Evolutionary conservation across 2,888 invertebrate genomes (phyloP).

Genomic region (Rhorus exstirpatorius): DNA sequence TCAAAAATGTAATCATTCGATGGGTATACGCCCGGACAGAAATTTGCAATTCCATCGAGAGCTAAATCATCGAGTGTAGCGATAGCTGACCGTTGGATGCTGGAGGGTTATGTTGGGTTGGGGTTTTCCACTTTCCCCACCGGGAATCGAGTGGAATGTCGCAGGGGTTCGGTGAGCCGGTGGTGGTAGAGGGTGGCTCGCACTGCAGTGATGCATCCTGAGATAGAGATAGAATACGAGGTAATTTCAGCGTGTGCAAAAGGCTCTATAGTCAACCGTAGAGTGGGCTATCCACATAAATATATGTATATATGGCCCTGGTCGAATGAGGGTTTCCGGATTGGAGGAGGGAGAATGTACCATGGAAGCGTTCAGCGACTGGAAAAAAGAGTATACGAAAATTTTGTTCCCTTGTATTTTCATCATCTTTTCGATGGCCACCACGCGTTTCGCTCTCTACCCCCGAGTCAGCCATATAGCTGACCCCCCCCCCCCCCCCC

Average conservation of each 20-base stretch:
- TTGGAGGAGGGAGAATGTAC: background rate
- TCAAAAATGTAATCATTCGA: conserved; percentile 52
- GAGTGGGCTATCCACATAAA: conserved; percentile 4
- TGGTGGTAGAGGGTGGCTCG: conserved; percentile 35
- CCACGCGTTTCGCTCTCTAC: conserved; percentile 15
- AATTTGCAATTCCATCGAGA: conserved; percentile 66
- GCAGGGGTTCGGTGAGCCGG: conserved; percentile 53
- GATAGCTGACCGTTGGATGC: conserved; percentile 39
- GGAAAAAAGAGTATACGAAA: conserved; percentile 31
- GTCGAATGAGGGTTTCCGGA: background rate
- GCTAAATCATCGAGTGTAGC: conserved; percentile 66
- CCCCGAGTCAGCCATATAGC: conserved; percentile 14
- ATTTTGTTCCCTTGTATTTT: conserved; percentile 65
- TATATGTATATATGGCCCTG: no score
- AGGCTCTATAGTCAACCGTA: conserved; percentile 17
- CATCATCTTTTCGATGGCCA: conserved; percentile 71
- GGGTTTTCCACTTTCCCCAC: conserved; percentile 61
- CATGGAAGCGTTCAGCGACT: background rate
- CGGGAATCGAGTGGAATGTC: conserved; percentile 64
- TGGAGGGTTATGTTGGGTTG: conserved; percentile 32
- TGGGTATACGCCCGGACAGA: conserved; percentile 29
- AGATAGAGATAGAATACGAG: conserved; percentile 59
- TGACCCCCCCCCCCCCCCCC: conserved; percentile 35
- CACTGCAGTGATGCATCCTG: conserved; percentile 50
- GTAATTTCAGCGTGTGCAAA: conserved; percentile 60